Evolutionary conservation across 2,113 vertebrate species (phyloP).

Genomic region (Carassius carassius): DNA sequence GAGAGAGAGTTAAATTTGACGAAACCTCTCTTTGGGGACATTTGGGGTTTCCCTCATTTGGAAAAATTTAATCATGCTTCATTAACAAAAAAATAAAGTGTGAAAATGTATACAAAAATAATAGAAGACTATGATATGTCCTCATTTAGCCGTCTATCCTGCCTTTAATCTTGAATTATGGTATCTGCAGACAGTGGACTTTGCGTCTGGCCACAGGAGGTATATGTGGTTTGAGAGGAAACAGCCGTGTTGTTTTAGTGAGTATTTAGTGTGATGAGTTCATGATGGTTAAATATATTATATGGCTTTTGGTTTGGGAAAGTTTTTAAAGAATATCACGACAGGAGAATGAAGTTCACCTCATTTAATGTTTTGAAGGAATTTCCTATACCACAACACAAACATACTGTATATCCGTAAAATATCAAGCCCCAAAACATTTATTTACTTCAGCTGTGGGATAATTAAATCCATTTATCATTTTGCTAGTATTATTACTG

Average conservation of each 20-base stretch:
- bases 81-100: background rate
- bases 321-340: background rate
- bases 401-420: background rate
- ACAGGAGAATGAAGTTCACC: background rate
- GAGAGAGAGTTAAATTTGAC: background rate
- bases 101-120: background rate
- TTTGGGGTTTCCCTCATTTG: background rate
- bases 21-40: background rate
- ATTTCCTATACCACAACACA: conserved; percentile 6
- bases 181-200: conserved; percentile 36
- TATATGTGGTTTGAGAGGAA: conserved; percentile 31
- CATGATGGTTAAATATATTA: conserved; percentile 8
- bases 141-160: background rate
- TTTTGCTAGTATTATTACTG: conserved; percentile 5
- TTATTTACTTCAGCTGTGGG: conserved; percentile 21
- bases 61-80: background rate
- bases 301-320: conserved; percentile 27
- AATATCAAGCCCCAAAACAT: conserved; percentile 10
- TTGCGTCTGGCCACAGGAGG: conserved; percentile 27
- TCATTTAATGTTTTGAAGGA: background rate
- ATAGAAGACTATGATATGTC: background rate
- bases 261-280: background rate
- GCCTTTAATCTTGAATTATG: background rate
- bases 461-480: conserved; percentile 28
- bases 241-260: too few species aligned